Evolutionary conservation across 1,140 invertebrate species (phyloP), one percentile per base, ranked within the genome.

Genomic region (Dendrolimus kikuchii): DNA sequence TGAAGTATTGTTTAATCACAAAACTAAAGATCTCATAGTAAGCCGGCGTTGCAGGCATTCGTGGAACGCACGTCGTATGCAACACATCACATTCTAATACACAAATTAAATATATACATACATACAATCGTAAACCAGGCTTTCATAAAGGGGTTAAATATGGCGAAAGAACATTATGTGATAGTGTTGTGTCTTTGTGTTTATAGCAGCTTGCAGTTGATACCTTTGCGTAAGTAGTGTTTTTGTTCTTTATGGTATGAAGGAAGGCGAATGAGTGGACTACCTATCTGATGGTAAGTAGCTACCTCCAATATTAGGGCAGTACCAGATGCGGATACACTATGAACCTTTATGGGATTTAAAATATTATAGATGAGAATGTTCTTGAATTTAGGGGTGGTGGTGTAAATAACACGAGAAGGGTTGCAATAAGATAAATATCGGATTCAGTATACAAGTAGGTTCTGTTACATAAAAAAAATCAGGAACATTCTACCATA

Each of bases 181-280:
- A 47, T 74, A 0, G 57, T 73, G 49, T 55, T 81, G 49, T 76
- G 60, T 70, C 49, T 68, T 46, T 71, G 69, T 51, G 58, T 70
- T 7, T 72, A 76, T 42, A 64, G 61, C 39, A 77, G 74, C 44
- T 55, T 74, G 40, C 77, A 84, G 49, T 57, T 84, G 53, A 55
- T 84, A 5, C 81, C 78, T 36, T 71, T 84, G 55, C 81, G 81
- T 84, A 63, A 84, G 81, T 81, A 59, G 49, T 56, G 43, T 53
- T 56, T 55, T 58, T 23, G 46, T 49, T 52, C 47, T 53, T 55
- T 55, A 23, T 23, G 23, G 23, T 23, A 23, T 23, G 23, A 23
- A 23, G 23, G 1, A 23, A 23, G 23, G 23, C 23, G 23, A n/a
- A 23, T 23, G 23, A 23, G 23, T 23, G 23, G 23, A 23, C 23